These are phyloP conservation scores for Serilophus lunatus DNA, from an alignment of 2,113 vertebrate genomes.

Conservation along the genomic window DNA sequence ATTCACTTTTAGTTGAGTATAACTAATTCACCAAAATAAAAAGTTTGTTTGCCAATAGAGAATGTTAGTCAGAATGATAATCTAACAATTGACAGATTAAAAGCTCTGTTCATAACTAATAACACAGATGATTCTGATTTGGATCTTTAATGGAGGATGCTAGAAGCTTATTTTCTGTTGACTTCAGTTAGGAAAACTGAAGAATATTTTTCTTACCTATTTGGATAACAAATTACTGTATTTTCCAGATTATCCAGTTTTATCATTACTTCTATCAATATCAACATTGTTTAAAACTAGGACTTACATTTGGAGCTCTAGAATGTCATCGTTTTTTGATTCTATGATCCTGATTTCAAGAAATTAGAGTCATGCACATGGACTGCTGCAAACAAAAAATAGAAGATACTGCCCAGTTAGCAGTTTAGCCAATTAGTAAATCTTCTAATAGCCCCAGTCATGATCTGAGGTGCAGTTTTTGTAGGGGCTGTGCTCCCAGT, in stretches of 20 bases:
- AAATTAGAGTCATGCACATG: not conserved
- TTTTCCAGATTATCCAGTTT: not conserved
- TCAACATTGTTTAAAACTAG: not conserved
- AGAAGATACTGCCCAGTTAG: not conserved
- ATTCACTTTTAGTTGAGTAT: not conserved
- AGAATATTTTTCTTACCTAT: not conserved
- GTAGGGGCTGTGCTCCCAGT: not conserved
- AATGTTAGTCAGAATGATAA: not conserved
- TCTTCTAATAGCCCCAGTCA: not conserved
- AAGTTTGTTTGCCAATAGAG: not conserved
- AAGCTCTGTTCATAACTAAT: not conserved
- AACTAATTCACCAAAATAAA: not conserved
- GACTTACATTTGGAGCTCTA: not conserved
- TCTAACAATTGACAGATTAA: not conserved
- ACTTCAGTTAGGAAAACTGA: not conserved
- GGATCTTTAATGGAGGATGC: not conserved
- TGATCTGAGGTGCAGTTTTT: not conserved
- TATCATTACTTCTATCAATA: not conserved
- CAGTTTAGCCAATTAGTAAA: not conserved
- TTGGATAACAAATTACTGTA: not conserved
- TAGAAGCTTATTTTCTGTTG: not conserved
- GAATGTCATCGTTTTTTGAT: not conserved
- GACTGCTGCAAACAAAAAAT: not conserved
- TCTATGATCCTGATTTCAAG: not conserved
- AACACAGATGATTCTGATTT: not conserved